Base-by-base conservation (phyloP, 2,888 invertebrate genomes). In the Mongoloraphidia duomilia region DNA sequence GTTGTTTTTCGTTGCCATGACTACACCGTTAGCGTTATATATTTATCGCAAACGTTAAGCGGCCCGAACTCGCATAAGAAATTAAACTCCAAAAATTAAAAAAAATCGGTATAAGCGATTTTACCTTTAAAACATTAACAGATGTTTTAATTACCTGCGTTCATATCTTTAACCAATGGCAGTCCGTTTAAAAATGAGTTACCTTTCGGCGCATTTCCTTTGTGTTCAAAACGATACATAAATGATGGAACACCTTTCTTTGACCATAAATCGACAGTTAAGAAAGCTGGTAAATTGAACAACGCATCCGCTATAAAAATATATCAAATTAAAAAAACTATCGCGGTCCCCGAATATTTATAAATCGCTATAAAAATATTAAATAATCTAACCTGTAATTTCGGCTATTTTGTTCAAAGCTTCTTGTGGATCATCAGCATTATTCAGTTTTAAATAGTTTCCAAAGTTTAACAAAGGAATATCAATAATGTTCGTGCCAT, bases 161-260 rank as follows among this genome's bases (percentile, higher is more conserved):
- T 57, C 36, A 52, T 53, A 34, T 68, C 64, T 59, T 77, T 74
- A 42, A 82, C 76, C 35, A 86, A 66, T 2, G 82, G 77, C 9
- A 80, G 63, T 2, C 82, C 83, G 8, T 71, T 72, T n/a, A 86
- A 63, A 58, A 86, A 84, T 52, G 74, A 69, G 9, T 73, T 70
- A 3, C 82, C 83, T 52, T 74, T 74, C 50, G 73, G 75, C 17
- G 73, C 70, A 54, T 77, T 77, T 2, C 82, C 80, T 9, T 71
- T 66, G 56, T 85, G 79, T 56, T 87, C 85, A 61, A 87, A 87
- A 60, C 82, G 80, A 63, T 86, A 87, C 47, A 87, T 70, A 61
- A 72, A 85, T 0, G 84, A 75, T 0, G 79, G 74, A 0, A 78
- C 75, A 1, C 71, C 67, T 43, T 70, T 65, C 51, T 79, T 77